A percentile compares a stretch with the other conserved stretches of the same genome.
Evolutionary conservation across 2,113 vertebrate genomes (phyloP).

Genomic region (Etia nguti): DNA sequence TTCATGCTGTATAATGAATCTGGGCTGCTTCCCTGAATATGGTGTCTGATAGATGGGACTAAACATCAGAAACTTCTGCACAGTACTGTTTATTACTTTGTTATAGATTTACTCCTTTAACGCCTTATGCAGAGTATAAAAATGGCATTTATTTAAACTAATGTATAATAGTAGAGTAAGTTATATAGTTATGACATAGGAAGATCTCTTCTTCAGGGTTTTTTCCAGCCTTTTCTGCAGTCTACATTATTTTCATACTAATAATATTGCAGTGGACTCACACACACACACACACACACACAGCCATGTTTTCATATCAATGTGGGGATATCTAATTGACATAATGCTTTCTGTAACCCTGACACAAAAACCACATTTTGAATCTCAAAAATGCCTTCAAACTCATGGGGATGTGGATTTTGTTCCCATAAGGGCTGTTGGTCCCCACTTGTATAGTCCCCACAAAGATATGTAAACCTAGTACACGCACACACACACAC

Average conservation of each 20-base stretch:
- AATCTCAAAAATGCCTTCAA: neutral
- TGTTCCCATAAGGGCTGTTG: neutral
- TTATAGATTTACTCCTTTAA: neutral
- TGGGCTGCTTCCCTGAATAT: neutral
- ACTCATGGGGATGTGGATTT: neutral
- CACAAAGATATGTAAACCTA: neutral
- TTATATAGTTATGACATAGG: neutral
- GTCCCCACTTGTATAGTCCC: neutral
- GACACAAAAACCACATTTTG: neutral
- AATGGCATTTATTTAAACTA: neutral
- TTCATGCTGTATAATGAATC: neutral
- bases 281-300: neutral
- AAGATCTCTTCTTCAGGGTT: neutral
- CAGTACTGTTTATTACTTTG: neutral
- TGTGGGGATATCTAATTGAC: neutral
- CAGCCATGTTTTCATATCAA: neutral
- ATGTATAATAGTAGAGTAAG: neutral
- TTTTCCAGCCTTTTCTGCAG: neutral
- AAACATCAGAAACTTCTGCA: neutral
- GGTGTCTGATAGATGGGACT: neutral
- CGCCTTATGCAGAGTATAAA: neutral
- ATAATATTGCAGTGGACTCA: neutral
- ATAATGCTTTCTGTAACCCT: neutral
- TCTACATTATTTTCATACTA: neutral
- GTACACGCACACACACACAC: neutral